Conservation (phyloP, 2,888 invertebrate species). For the Watsonalla cultraria region DNA sequence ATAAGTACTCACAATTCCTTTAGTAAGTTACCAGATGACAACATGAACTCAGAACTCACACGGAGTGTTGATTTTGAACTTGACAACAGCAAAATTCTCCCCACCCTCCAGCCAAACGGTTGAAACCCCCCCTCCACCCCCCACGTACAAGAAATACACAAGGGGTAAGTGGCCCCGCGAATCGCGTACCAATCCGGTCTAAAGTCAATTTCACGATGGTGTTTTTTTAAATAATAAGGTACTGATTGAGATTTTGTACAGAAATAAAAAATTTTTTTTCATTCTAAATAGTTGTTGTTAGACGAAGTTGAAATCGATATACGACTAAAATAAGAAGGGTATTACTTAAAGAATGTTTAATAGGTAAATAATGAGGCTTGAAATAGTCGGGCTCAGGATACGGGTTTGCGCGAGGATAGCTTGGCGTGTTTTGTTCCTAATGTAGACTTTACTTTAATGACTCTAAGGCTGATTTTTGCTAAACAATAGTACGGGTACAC, state of each 20-base stretch:
- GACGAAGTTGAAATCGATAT: slow-evolving; percentile 33
- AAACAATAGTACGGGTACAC: slow-evolving; percentile 66
- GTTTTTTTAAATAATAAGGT: slow-evolving; percentile 29
- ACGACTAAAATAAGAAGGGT: slow-evolving; percentile 33
- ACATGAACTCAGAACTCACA: slow-evolving; percentile 69
- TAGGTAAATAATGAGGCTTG: slow-evolving; percentile 39
- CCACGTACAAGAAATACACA: slow-evolving; percentile 44
- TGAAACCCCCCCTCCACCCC: slow-evolving; percentile 32
- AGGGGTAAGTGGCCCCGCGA: slow-evolving; percentile 64
- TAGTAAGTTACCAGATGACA: slow-evolving; percentile 65
- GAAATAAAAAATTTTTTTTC: slow-evolving; percentile 15
- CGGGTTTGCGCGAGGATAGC: slow-evolving; percentile 54
- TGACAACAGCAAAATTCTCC: slow-evolving; percentile 63
- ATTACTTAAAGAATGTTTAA: slow-evolving; percentile 18
- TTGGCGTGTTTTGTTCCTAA: slow-evolving; percentile 67
- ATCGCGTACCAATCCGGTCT: slow-evolving; percentile 21
- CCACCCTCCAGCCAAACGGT: slow-evolving; percentile 71
- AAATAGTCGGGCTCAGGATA: slow-evolving; percentile 15
- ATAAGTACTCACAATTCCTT: slow-evolving; percentile 37
- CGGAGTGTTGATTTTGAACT: slow-evolving; percentile 39
- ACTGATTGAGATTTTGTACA: slow-evolving; percentile 58
- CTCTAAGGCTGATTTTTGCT: slow-evolving; percentile 67
- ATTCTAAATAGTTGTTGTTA: slow-evolving; percentile 19
- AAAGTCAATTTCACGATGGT: slow-evolving; percentile 40
- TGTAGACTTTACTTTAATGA: slow-evolving; percentile 67